These are phyloP conservation scores for Callocephalon fimbriatum DNA, from an alignment of 2,113 vertebrate genomes.

Conservation along the genomic window DNA sequence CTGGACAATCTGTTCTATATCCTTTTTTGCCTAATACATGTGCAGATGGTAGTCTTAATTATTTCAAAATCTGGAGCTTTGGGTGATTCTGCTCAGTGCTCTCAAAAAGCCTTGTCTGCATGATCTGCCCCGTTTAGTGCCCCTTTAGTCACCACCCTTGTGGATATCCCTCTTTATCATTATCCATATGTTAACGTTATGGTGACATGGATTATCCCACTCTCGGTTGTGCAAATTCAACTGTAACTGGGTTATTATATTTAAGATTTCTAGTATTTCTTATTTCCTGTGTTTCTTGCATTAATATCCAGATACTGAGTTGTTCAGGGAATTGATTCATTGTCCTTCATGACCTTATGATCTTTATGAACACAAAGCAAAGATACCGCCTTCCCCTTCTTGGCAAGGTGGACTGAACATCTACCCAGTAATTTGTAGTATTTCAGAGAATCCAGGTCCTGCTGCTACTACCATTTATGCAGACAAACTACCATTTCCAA, in stretches of 20 bases:
- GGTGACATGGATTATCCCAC: background rate
- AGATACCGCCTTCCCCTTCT: background rate
- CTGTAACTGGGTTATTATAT: background rate
- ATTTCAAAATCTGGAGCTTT: background rate
- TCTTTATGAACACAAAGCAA: background rate
- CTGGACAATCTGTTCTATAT: background rate
- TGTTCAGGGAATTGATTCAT: background rate
- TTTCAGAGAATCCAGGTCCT: background rate
- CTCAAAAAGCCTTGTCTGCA: background rate
- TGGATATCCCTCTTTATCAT: background rate
- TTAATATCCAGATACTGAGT: background rate
- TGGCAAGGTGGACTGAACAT: background rate
- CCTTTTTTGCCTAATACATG: background rate
- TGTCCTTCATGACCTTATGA: background rate
- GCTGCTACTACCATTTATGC: background rate
- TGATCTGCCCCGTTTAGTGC: background rate
- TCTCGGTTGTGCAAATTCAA: background rate
- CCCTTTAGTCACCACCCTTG: background rate
- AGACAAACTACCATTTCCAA: background rate
- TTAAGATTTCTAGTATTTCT: background rate
- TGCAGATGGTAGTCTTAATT: background rate
- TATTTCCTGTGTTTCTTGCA: background rate
- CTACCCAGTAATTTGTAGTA: background rate
- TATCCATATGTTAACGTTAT: background rate
- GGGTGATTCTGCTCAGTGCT: background rate